A percentile compares a stretch with the other conserved stretches of the same genome.
phyloP scores from a whole-genome alignment of 1,140 invertebrate species.

The Mesaphorura yosii region DNA sequence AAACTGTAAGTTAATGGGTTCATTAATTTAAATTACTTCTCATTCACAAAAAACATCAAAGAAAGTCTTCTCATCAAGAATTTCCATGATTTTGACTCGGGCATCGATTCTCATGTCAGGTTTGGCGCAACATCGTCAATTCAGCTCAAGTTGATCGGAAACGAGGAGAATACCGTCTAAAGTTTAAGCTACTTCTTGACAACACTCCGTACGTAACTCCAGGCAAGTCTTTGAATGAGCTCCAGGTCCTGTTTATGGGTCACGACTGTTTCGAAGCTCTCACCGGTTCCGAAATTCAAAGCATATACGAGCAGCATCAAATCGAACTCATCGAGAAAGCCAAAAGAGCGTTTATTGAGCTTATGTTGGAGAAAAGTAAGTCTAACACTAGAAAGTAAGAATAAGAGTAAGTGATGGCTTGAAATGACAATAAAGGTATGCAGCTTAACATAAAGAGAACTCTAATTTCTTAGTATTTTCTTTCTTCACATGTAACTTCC shows the following conservation, averaged over 20 bases:
- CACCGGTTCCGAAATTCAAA: constrained; percentile 75
- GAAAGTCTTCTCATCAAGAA: too few relatives aligned
- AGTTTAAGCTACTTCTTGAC: constrained; percentile 85
- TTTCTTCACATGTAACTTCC: too few relatives aligned
- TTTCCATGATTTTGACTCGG: too few relatives aligned
- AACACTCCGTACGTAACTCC: constrained; percentile 77
- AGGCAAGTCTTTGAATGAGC: constrained; percentile 82
- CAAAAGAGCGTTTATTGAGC: constrained; percentile 56
- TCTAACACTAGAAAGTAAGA: too few relatives aligned
- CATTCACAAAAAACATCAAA: too few relatives aligned
- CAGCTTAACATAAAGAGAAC: too few relatives aligned
- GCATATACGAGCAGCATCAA: constrained; percentile 92
- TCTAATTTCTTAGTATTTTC: too few relatives aligned
- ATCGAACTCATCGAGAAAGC: constrained; percentile 79
- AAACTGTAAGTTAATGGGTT: background rate
- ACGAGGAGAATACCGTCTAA: constrained; percentile 44
- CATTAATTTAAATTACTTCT: constrained; percentile 1
- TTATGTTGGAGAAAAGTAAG: constrained; percentile 59
- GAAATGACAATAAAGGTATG: too few relatives aligned
- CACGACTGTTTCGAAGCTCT: constrained; percentile 83
- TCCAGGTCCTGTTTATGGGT: constrained; percentile 86
- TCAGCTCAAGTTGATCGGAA: constrained; percentile 33
- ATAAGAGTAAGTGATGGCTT: too few relatives aligned
- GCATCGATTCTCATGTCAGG: too few relatives aligned
- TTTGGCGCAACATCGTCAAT: constrained; percentile 29